Percentiles rank a stretch among this genome's conserved stretches.
phyloP scores from a whole-genome alignment of 1,140 invertebrate species.

The Hyphantria cunea region DNA sequence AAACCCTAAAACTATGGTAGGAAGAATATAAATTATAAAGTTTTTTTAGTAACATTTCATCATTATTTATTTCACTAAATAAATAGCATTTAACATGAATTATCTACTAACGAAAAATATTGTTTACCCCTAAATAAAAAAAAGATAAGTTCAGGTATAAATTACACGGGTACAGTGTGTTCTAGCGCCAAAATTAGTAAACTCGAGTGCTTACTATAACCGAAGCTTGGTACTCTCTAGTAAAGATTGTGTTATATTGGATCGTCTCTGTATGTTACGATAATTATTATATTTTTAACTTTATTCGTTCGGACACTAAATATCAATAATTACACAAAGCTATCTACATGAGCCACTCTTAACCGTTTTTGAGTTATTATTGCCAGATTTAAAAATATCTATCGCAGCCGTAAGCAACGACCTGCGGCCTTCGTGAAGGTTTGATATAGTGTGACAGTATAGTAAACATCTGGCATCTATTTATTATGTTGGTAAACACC shows the following conservation, averaged over 20 bases:
- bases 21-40: slow-evolving; percentile 29
- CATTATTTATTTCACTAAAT: slow-evolving; percentile 34
- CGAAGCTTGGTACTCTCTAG: slow-evolving; percentile 43
- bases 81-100: slow-evolving; percentile 46
- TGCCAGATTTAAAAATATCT: slow-evolving; percentile 48
- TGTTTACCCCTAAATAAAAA: slow-evolving; percentile 49
- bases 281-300: slow-evolving; percentile 49
- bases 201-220: slow-evolving; percentile 50
- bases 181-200: slow-evolving; percentile 51
- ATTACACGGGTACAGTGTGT: slow-evolving; percentile 43
- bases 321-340: slow-evolving; percentile 79
- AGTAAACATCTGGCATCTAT: slow-evolving; percentile 49
- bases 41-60: slow-evolving; percentile 24
- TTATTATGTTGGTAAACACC: slow-evolving; percentile 51
- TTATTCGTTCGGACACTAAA: slow-evolving; percentile 67
- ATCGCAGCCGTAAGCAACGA: slow-evolving; percentile 24
- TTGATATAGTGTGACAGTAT: slow-evolving; percentile 28
- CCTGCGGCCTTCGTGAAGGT: slow-evolving; percentile 19
- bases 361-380: slow-evolving; percentile 48
- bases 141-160: slow-evolving; percentile 48
- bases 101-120: slow-evolving; percentile 69
- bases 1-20: slow-evolving; percentile 23
- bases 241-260: slow-evolving; percentile 43
- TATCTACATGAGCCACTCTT: slow-evolving; percentile 79
- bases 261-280: slow-evolving; percentile 43